These are phyloP conservation scores for Garra rufa DNA, from an alignment of 2,113 vertebrate species.

Conservation along the genomic window DNA sequence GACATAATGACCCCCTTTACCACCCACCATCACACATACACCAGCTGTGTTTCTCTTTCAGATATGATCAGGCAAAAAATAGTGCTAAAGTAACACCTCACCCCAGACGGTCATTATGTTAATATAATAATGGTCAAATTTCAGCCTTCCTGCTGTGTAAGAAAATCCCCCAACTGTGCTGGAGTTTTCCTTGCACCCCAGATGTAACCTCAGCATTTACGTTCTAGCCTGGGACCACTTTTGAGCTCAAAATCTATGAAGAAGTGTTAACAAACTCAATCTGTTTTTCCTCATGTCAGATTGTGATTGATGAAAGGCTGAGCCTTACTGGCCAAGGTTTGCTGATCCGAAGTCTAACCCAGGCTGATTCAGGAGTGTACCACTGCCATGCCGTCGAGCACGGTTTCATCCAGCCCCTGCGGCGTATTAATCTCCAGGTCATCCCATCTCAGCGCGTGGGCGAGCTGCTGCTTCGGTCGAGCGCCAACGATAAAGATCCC, in stretches of 20 bases:
- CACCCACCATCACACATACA: constrained; percentile 24
- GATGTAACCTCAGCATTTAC: background rate
- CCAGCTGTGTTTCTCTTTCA: constrained; percentile 47
- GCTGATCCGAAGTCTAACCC: constrained; percentile 87
- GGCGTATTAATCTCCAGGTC: constrained; percentile 91
- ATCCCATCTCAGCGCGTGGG: constrained; percentile 90
- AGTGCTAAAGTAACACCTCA: constrained; percentile 43
- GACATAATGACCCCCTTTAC: constrained; percentile 33
- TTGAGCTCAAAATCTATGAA: background rate
- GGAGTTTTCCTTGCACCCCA: background rate
- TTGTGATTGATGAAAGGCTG: constrained; percentile 84
- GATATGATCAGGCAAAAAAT: constrained; percentile 52
- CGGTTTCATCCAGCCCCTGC: constrained; percentile 93
- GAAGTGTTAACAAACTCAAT: constrained; percentile 1
- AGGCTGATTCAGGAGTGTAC: constrained; percentile 86
- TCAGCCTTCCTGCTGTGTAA: constrained; percentile 46
- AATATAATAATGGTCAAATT: constrained; percentile 50
- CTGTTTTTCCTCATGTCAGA: constrained; percentile 71
- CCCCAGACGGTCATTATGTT: constrained; percentile 32
- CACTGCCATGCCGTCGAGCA: constrained; percentile 94
- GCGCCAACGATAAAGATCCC: constrained; percentile 75
- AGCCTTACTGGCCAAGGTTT: constrained; percentile 91
- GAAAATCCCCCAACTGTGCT: background rate
- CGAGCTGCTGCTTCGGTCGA: constrained; percentile 86
- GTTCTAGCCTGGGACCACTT: background rate